Conservation (phyloP, 2,888 invertebrate genomes). For the Atherix ibis region DNA sequence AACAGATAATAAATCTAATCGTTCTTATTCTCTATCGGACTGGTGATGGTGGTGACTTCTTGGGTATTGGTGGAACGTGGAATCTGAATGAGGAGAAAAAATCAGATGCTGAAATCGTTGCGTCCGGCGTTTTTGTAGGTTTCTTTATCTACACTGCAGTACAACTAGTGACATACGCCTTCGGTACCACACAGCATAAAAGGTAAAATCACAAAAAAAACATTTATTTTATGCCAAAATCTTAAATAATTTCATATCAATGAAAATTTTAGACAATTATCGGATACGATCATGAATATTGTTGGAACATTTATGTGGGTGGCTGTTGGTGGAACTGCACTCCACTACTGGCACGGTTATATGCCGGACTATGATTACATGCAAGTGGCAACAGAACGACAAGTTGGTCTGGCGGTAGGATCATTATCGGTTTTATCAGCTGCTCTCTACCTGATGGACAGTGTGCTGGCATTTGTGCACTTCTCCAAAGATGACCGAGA, state of each 20-base stretch:
- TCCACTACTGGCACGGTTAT: conserved; percentile 83
- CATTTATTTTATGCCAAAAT: conserved; percentile 14
- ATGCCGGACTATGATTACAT: conserved; percentile 62
- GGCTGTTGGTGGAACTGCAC: conserved; percentile 68
- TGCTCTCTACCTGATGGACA: conserved; percentile 64
- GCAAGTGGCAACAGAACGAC: conserved; percentile 56
- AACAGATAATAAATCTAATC: conserved; percentile 72
- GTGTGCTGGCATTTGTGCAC: conserved; percentile 58
- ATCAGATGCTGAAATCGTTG: conserved; percentile 74
- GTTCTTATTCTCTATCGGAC: conserved; percentile 66
- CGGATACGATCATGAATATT: conserved; percentile 77
- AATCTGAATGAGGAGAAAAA: conserved; percentile 79
- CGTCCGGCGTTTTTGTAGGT: conserved; percentile 73
- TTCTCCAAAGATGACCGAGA: conserved; percentile 41
- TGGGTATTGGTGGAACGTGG: conserved; percentile 81
- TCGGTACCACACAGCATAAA: conserved; percentile 64
- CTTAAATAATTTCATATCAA: conserved; percentile 1
- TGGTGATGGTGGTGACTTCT: conserved; percentile 66
- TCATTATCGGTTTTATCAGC: conserved; percentile 65
- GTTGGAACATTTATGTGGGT: conserved; percentile 72
- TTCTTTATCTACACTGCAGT: conserved; percentile 71
- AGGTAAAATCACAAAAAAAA: conserved; percentile 34
- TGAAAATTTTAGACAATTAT: conserved; percentile 41
- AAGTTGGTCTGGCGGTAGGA: conserved; percentile 68
- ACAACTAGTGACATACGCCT: conserved; percentile 56